These are phyloP conservation scores for Bos javanicus DNA, from an alignment of 2,113 vertebrate genomes.

Conservation along the genomic window DNA sequence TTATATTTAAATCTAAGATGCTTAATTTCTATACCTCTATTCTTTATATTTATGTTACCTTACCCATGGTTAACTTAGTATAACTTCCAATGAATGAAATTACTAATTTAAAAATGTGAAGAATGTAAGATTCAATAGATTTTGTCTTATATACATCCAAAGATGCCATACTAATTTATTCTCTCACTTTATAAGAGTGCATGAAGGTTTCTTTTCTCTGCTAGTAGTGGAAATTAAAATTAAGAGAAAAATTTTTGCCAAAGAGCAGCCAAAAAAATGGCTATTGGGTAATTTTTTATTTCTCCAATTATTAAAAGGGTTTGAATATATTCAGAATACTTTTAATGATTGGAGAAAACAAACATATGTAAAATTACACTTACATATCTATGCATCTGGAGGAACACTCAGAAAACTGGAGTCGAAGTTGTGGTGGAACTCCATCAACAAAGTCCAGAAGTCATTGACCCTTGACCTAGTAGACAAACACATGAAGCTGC, in stretches of 20 bases:
- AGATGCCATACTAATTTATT: neutral
- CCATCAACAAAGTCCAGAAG: conserved; percentile 90
- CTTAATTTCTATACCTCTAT: rapidly evolving
- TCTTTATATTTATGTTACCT: neutral
- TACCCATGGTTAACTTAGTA: neutral
- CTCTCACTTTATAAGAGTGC: neutral
- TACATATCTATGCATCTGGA: neutral
- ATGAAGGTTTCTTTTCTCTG: neutral
- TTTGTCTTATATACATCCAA: neutral
- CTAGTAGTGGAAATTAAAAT: neutral
- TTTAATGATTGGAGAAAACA: neutral
- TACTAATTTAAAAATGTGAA: neutral
- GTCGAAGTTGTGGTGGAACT: conserved; percentile 77
- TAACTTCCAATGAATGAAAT: neutral
- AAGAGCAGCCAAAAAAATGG: neutral
- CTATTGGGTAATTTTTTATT: neutral
- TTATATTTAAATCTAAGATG: neutral
- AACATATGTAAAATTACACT: neutral
- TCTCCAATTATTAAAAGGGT: neutral
- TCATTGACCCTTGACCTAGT: conserved; percentile 87
- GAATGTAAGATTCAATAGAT: neutral
- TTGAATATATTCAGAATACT: neutral
- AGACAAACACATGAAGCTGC: conserved; percentile 76
- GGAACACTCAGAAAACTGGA: neutral
- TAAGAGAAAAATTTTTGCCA: neutral